A percentile compares a stretch with the other conserved stretches of the same genome.
phyloP scores from a whole-genome alignment of 2,113 vertebrate genomes.

The Tragelaphus buxtoni region DNA sequence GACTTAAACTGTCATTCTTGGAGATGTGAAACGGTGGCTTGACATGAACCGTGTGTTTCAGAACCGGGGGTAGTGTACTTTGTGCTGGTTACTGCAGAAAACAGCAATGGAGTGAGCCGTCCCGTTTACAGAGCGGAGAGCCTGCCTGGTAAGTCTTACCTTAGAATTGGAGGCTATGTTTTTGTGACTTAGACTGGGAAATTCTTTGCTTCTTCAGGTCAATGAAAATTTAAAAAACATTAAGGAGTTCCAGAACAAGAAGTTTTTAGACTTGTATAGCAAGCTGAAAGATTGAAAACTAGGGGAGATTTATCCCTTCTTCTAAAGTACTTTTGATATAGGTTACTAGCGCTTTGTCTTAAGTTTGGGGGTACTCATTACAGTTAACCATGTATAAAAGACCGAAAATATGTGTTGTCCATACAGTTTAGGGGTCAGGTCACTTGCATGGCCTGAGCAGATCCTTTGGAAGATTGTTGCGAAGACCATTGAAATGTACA shows the following conservation, averaged over 20 bases:
- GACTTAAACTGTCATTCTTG: slow-evolving; percentile 51
- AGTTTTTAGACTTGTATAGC: neutral
- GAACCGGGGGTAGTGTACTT: slow-evolving; percentile 79
- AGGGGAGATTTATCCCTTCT: neutral
- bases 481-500: neutral
- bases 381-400: neutral
- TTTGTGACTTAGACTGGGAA: slow-evolving; percentile 6
- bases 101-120: slow-evolving; percentile 73
- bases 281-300: neutral
- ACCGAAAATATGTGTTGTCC: neutral
- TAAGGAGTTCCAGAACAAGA: neutral
- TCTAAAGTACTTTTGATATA: neutral
- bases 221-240: neutral
- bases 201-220: neutral
- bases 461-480: neutral
- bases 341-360: neutral
- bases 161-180: neutral
- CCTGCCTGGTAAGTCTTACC: slow-evolving; percentile 69
- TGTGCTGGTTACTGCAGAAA: slow-evolving; percentile 84
- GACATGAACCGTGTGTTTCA: slow-evolving; percentile 79
- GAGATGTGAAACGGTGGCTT: slow-evolving; percentile 70
- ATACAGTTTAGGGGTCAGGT: neutral
- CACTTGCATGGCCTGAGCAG: neutral
- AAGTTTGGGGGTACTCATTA: neutral
- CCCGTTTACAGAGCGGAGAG: slow-evolving; percentile 76